Base-by-base conservation (phyloP, 2,113 vertebrate genomes). In the Formicarius rufipectus region DNA sequence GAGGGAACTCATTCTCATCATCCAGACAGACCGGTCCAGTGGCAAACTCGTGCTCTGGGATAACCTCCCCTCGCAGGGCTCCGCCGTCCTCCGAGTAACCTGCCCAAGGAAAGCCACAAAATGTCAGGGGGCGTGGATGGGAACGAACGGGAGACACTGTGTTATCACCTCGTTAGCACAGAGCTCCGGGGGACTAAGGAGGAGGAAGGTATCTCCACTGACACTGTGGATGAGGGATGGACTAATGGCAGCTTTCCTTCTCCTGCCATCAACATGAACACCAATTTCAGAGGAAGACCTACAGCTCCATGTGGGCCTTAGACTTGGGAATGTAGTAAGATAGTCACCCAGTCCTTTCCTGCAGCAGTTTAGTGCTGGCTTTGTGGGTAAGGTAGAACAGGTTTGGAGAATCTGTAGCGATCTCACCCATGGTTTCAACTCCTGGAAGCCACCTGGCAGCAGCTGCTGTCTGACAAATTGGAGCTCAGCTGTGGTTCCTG, bases 31-130 rank as follows among this genome's bases (percentile, higher is more conserved):
- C 98, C 3, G 99, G 98, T 86, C 99, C 97, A 27, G 98, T 98
- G 0, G 99, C 99, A 67, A 99, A 99, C 97, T 99, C 99, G 3
- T 99, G 99, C 90, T 99, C 99, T 0, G 99, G 99, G 97, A 99
- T 98, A 11, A 99, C 97, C 80, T 99, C 99, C 31, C 99, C 99
- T 14, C 98, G 98, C 95, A 99, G 98, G 6, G 98, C 98, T 74
- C 99, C 99, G 3, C 98, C 99, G 1, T 99, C 99, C 97, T 99
- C 99, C 0, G 99, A 99, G 80, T 99, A 99, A 85, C 99, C 99
- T 99, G 97, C 39, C 63, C 74, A 18, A 33, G 77, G 10, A 2
- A 50, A 45, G 69, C 45, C 3, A 72, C 74, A 73, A 23, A 59
- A 31, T 2, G 10, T 28, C 16, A 33, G 3, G 2, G 27, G 31